Percentiles rank a stretch among this genome's conserved stretches.
phyloP scores from a whole-genome alignment of 1,140 invertebrate species.

The Lasaia peninsularis region DNA sequence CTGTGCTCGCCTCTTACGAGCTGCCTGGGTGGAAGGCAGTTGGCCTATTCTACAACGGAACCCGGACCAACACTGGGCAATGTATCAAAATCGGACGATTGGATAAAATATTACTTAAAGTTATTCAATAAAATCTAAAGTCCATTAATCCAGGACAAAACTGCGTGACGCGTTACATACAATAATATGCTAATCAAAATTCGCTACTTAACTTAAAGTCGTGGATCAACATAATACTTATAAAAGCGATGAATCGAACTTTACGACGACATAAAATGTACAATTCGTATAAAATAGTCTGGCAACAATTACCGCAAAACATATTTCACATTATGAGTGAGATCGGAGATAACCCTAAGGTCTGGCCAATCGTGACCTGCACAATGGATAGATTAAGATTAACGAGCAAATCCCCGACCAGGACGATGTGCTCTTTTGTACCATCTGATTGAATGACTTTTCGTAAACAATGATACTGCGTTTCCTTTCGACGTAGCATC shows the following conservation, averaged over 20 bases:
- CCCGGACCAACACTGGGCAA: no score
- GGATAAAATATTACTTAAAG: no score
- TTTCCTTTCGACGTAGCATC: conserved; percentile 33
- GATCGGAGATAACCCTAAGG: conserved; percentile 28
- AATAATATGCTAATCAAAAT: conserved; percentile 11
- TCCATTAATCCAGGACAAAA: no score
- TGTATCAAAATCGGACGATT: no score
- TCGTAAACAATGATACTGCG: conserved; percentile 61
- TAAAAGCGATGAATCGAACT: neutral
- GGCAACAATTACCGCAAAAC: conserved; percentile 22
- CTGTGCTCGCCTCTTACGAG: no score
- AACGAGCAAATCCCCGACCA: conserved; percentile 47
- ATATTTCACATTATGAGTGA: conserved; percentile 23
- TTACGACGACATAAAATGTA: neutral
- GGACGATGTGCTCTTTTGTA: conserved; percentile 59
- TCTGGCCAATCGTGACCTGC: conserved; percentile 47
- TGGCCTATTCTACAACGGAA: no score
- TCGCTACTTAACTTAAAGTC: neutral
- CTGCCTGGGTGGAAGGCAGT: no score
- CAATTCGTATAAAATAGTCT: conserved; percentile 1
- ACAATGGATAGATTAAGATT: conserved; percentile 60
- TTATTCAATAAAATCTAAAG: no score
- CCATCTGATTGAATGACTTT: conserved; percentile 65
- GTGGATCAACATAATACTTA: neutral
- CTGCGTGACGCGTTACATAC: no score